phyloP scores from a whole-genome alignment of 2,113 vertebrate genomes.

The Cromileptes altivelis region DNA sequence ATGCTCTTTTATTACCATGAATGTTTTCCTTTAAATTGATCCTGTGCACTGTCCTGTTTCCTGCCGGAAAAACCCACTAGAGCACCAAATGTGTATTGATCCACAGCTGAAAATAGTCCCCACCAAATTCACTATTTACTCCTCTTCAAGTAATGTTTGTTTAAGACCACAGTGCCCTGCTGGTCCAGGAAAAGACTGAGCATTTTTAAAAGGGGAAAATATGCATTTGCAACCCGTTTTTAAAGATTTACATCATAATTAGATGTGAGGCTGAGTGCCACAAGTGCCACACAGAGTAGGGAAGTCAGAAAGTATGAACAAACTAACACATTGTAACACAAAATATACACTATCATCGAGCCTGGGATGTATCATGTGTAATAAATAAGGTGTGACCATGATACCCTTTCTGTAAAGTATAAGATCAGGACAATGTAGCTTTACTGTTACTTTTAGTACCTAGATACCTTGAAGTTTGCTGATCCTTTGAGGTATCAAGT shows the following conservation, averaged over 20 bases:
- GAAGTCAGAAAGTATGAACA: neutral
- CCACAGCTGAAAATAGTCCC: conserved; percentile 20
- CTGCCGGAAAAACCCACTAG: conserved; percentile 2
- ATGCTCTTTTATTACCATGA: neutral
- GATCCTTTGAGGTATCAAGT: too few species aligned
- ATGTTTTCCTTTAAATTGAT: conserved; percentile 23
- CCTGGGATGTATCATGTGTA: neutral
- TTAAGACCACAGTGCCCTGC: neutral
- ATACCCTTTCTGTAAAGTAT: too few species aligned
- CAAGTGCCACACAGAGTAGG: too few species aligned
- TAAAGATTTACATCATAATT: neutral
- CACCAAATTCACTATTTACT: conserved; percentile 4
- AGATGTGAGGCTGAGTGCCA: neutral
- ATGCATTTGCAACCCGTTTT: neutral
- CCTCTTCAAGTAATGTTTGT: neutral
- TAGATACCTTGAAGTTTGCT: too few species aligned
- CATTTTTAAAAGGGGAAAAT: neutral
- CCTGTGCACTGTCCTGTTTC: neutral
- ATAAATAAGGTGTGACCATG: neutral
- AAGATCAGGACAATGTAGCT: neutral
- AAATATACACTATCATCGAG: neutral
- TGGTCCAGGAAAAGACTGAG: neutral
- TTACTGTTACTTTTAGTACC: neutral
- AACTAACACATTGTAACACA: neutral
- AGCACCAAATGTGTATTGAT: conserved; percentile 27